phyloP scores from a whole-genome alignment of 2,888 invertebrate genomes.

The Rhorus exstirpatorius region DNA sequence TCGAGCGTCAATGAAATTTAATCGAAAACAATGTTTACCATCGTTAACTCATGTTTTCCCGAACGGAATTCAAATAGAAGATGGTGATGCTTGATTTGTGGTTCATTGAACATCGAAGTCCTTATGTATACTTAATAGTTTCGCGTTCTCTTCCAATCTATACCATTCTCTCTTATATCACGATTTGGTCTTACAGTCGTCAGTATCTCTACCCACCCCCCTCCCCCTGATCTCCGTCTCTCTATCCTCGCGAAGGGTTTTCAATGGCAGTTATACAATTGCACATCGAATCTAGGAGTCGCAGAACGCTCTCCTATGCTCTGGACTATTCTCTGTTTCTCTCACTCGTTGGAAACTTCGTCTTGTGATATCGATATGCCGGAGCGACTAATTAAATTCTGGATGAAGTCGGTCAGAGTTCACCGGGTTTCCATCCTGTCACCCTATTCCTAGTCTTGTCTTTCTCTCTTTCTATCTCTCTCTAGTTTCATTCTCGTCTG shows the following conservation, averaged over 20 bases:
- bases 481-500: background rate
- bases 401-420: conserved; percentile 72
- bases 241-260: conserved; percentile 11
- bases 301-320: conserved; percentile 29
- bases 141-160: conserved; percentile 45
- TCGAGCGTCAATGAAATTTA: too few relatives aligned
- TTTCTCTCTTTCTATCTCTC: conserved; percentile 13
- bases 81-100: conserved; percentile 47
- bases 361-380: conserved; percentile 69
- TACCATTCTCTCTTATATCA: conserved; percentile 22
- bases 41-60: conserved; percentile 16
- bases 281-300: conserved; percentile 56
- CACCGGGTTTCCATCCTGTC: conserved; percentile 61
- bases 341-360: conserved; percentile 52
- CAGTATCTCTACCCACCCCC: conserved; percentile 33
- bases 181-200: conserved; percentile 55
- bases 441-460: conserved; percentile 39
- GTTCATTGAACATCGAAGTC: conserved; percentile 54
- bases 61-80: conserved; percentile 31
- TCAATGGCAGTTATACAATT: conserved; percentile 61
- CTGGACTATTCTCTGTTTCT: conserved; percentile 16
- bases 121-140: conserved; percentile 27
- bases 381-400: conserved; percentile 71
- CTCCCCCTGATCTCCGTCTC: too few relatives aligned
- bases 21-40: too few relatives aligned